A percentile compares a stretch with the other conserved stretches of the same genome.
Conservation (phyloP, 92 coral and sea anemone genomes). For the Porites divaricata region DNA sequence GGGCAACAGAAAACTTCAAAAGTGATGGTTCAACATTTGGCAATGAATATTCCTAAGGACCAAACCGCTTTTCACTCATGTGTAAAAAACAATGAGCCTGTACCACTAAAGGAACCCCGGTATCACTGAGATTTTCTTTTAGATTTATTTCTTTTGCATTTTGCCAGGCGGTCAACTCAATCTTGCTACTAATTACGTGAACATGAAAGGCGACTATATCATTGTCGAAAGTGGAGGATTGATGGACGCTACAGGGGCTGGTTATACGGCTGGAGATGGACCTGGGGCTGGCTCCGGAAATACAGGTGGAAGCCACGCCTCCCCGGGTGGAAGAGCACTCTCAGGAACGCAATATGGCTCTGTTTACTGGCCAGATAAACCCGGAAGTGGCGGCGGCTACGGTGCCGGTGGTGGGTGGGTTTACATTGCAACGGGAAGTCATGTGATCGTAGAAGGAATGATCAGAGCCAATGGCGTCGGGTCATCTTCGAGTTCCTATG, state of each 20-base stretch:
- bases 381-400: conserved; percentile 97
- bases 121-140: neutral
- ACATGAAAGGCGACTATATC: conserved; percentile 75
- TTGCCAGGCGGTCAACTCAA: conserved; percentile 77
- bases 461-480: conserved; percentile 81
- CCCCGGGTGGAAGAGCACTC: conserved; percentile 80
- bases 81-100: no score
- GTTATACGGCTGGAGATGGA: conserved; percentile 82
- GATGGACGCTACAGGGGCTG: conserved; percentile 81
- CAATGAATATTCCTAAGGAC: no score
- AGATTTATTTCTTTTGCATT: neutral
- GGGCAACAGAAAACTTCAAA: no score
- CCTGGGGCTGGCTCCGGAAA: conserved; percentile 77
- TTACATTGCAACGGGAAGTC: conserved; percentile 73
- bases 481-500: conserved; percentile 51
- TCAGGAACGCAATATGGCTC: conserved; percentile 83
- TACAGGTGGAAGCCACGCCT: conserved; percentile 88
- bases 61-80: no score
- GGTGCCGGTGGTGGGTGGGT: conserved; percentile 97
- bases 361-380: conserved; percentile 76
- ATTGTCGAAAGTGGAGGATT: conserved; percentile 83
- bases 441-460: conserved; percentile 75
- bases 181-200: conserved; percentile 68
- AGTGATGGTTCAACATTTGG: no score
- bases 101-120: no score